A percentile compares a stretch with the other conserved stretches of the same genome.
These are phyloP conservation scores for Eira barbara DNA, from an alignment of 2,113 vertebrate genomes.

Conservation along the genomic window DNA sequence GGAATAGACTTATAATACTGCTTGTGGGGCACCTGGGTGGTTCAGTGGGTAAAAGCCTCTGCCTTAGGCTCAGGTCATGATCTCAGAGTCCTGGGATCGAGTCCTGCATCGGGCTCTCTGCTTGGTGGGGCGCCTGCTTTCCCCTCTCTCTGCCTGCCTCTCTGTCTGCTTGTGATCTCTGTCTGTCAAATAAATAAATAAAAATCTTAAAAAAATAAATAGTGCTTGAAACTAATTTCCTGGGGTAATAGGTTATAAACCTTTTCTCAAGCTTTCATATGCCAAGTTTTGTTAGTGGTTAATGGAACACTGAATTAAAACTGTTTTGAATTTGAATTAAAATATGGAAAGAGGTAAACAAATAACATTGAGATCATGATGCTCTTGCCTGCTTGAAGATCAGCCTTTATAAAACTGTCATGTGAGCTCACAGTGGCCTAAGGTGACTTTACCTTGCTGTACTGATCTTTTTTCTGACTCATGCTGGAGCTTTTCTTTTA, in stretches of 20 bases:
- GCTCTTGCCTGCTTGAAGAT: constrained; percentile 23
- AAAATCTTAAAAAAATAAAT: neutral
- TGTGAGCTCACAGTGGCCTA: neutral
- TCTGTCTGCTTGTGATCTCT: no score
- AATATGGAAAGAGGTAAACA: neutral
- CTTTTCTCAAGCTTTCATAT: neutral
- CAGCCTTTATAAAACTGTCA: neutral
- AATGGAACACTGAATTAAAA: neutral
- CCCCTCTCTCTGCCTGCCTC: no score
- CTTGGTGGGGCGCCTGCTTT: no score
- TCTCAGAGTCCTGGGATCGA: no score
- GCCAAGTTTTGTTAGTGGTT: neutral
- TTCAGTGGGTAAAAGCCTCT: no score
- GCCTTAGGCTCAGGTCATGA: no score
- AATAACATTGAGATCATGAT: neutral
- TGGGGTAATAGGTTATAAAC: neutral
- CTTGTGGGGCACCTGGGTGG: no score
- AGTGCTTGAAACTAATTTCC: neutral
- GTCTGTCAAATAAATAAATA: no score
- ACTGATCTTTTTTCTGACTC: constrained; percentile 53
- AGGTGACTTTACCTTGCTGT: constrained; percentile 19
- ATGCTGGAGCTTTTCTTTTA: constrained; percentile 32
- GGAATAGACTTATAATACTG: neutral
- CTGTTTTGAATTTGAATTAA: constrained; percentile 28
- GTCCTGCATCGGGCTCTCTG: no score